Conservation (phyloP, 2,113 vertebrate species). For the Solenodon paradoxus region DNA sequence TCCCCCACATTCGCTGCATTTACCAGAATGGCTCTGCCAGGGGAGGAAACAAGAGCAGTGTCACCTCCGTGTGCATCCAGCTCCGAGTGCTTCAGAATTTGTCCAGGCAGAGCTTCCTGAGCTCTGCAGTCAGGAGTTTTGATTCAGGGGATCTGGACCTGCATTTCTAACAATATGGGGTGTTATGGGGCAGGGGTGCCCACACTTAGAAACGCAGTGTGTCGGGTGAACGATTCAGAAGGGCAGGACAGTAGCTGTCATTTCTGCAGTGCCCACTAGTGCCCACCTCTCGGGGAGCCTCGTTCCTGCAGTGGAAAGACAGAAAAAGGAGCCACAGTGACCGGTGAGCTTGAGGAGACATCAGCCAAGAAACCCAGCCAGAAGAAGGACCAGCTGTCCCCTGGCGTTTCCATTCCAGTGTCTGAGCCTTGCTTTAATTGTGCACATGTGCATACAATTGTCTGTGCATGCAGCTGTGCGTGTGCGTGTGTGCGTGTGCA, state of each 20-base stretch:
- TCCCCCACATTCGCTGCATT: not conserved
- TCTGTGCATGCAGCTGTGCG: accelerated
- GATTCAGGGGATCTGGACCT: accelerated
- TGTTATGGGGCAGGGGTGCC: too few relatives aligned
- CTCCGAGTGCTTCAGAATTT: too few relatives aligned
- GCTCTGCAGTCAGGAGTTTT: not conserved
- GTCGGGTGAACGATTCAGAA: accelerated
- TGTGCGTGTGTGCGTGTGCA: too few relatives aligned
- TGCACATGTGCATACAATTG: accelerated
- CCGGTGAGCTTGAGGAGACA: too few relatives aligned
- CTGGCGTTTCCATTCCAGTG: too few relatives aligned
- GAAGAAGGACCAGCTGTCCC: not conserved
- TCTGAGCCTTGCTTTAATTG: not conserved
- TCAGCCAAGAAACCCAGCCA: not conserved
- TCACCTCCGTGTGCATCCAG: too few relatives aligned
- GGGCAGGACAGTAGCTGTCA: too few relatives aligned
- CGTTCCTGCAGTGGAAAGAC: too few relatives aligned
- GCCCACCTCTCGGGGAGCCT: too few relatives aligned
- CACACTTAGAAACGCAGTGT: accelerated
- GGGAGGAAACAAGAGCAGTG: too few relatives aligned
- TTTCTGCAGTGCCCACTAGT: accelerated
- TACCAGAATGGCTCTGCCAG: not conserved
- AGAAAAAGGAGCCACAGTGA: accelerated
- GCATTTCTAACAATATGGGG: not conserved
- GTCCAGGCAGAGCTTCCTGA: not conserved